Conservation (phyloP, 37 sponge, comb jelly and placozoan genomes). For the Tethya wilhelma region DNA sequence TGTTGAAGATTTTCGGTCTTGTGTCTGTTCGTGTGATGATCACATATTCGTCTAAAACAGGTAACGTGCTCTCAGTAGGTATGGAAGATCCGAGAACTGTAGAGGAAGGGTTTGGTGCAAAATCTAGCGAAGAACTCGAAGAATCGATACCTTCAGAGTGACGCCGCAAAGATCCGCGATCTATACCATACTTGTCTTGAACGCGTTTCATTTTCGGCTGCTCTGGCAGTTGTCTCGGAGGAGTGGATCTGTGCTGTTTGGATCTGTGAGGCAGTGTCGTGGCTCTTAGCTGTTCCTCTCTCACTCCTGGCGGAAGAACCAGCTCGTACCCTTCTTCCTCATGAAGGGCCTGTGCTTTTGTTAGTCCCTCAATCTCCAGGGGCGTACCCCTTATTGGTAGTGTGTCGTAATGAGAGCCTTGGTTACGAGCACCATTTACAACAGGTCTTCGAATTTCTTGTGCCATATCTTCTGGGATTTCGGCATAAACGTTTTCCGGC, state of each 20-base stretch:
- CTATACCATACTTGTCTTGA: background rate
- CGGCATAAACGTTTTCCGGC: constrained; percentile 20
- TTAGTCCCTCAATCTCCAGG: background rate
- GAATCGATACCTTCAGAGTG: no score
- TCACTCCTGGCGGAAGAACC: background rate
- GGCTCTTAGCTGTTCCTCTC: background rate
- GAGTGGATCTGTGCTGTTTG: background rate
- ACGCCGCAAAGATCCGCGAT: background rate
- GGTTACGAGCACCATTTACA: no score
- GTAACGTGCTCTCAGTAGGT: background rate
- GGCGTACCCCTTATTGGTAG: background rate
- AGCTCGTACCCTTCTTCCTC: constrained; percentile 20
- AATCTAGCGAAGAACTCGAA: background rate
- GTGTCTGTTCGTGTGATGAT: constrained; percentile 27
- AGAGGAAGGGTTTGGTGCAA: background rate
- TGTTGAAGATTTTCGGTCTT: background rate
- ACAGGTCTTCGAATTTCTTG: background rate
- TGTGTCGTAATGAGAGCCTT: background rate
- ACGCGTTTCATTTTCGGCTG: background rate
- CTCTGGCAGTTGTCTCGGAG: background rate
- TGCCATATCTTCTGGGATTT: constrained; percentile 14
- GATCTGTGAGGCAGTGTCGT: background rate
- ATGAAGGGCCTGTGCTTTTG: constrained; percentile 11
- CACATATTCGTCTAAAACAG: constrained; percentile 29
- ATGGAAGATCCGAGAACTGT: background rate